These are phyloP conservation scores for Nothocercus nigrocapillus DNA, from an alignment of 2,113 vertebrate genomes.

Conservation along the genomic window DNA sequence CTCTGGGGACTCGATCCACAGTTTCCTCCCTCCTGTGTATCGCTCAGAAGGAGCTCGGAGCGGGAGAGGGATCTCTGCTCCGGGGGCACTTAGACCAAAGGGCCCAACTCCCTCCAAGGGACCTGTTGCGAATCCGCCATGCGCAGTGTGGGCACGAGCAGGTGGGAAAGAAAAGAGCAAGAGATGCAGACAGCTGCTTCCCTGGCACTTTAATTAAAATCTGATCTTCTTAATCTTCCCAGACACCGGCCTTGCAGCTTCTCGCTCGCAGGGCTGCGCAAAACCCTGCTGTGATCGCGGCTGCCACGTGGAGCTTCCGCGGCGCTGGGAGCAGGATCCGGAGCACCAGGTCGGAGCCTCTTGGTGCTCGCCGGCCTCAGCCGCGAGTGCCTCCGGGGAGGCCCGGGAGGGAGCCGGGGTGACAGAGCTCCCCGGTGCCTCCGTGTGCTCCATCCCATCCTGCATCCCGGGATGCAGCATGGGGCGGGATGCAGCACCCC, in stretches of 20 bases:
- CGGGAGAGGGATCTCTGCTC: too few species aligned
- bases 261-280: fast-evolving
- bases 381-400: too few species aligned
- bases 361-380: neutral
- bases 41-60: too few species aligned
- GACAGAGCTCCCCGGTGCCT: too few species aligned
- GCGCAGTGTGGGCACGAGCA: neutral
- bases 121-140: fast-evolving
- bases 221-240: neutral
- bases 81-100: fast-evolving
- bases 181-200: neutral
- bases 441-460: too few species aligned
- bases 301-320: neutral
- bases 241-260: neutral
- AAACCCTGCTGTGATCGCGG: neutral
- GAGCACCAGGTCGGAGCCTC: neutral
- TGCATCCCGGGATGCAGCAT: too few species aligned
- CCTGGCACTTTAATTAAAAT: conserved; percentile 28
- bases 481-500: too few species aligned
- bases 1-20: neutral
- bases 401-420: too few species aligned
- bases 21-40: too few species aligned
- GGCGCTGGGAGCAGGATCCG: neutral
- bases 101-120: fast-evolving
- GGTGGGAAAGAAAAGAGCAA: neutral